Conservation (phyloP, 2,888 invertebrate genomes). For the Latrodectus hesperus region DNA sequence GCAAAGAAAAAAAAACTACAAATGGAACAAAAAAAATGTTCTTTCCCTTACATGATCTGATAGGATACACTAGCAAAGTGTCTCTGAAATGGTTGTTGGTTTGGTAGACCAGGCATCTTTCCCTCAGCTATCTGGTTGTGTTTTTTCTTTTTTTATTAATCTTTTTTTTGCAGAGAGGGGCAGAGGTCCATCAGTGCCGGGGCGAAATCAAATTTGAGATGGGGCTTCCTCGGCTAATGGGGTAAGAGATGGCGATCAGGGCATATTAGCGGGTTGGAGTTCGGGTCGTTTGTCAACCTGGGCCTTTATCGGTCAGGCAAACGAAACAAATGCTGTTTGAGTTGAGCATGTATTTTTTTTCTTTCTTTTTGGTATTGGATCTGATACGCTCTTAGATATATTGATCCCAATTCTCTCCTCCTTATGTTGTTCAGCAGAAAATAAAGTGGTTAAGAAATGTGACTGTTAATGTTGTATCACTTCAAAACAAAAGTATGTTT, state of each 20-base stretch:
- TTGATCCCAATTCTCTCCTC: neutral
- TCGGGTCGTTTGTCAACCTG: slow-evolving; percentile 64
- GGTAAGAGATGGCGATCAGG: slow-evolving; percentile 68
- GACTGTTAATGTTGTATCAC: too few relatives aligned
- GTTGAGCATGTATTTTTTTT: neutral
- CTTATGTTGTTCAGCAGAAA: too few relatives aligned
- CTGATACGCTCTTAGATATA: neutral
- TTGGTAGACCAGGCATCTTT: slow-evolving; percentile 32
- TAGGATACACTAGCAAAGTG: slow-evolving; percentile 5
- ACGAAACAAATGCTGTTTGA: slow-evolving; percentile 31
- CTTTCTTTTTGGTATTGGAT: neutral
- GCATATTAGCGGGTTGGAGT: slow-evolving; percentile 66
- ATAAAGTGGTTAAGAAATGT: too few relatives aligned
- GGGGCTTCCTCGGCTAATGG: slow-evolving; percentile 63
- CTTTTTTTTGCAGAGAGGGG: slow-evolving; percentile 1
- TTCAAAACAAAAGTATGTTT: too few relatives aligned
- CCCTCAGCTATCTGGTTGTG: neutral
- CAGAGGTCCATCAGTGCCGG: slow-evolving; percentile 42
- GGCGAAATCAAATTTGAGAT: slow-evolving; percentile 66
- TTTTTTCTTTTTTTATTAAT: slow-evolving; percentile 16
- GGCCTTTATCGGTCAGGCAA: slow-evolving; percentile 29
- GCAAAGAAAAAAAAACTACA: neutral
- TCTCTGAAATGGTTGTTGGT: slow-evolving; percentile 14
- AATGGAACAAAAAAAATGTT: neutral
- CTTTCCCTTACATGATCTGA: slow-evolving; percentile 17